Evolutionary conservation across 2,888 invertebrate species (phyloP).

Genomic region (Melanchra persicariae): DNA sequence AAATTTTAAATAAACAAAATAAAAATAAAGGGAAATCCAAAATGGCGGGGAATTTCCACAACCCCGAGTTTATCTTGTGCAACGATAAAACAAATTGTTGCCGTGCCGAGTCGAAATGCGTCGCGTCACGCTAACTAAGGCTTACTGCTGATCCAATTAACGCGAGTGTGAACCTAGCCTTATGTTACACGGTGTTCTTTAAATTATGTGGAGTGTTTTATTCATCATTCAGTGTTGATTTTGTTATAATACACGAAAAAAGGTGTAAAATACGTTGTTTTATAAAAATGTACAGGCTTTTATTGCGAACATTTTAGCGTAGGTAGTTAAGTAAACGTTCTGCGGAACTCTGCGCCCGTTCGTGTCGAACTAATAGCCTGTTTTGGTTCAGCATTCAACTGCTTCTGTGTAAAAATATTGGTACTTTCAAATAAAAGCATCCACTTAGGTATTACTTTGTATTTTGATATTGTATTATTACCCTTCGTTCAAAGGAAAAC

Average conservation of each 20-base stretch:
- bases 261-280: not conserved
- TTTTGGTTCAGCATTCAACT: not conserved
- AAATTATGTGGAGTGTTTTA: constrained; percentile 21
- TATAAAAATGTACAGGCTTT: not conserved
- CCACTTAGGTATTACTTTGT: too few species aligned
- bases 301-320: constrained; percentile 1
- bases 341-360: not conserved
- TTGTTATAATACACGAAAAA: not conserved
- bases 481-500: too few species aligned
- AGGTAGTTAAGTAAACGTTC: not conserved
- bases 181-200: constrained; percentile 26
- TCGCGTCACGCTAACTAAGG: constrained; percentile 76
- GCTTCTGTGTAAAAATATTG: not conserved
- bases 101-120: constrained; percentile 72
- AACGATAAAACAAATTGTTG: constrained; percentile 84
- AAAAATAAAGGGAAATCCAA: constrained; percentile 63
- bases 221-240: constrained; percentile 16
- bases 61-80: constrained; percentile 75
- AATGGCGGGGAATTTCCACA: constrained; percentile 75
- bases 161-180: constrained; percentile 57
- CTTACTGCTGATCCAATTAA: constrained; percentile 70
- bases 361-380: not conserved
- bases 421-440: too few species aligned
- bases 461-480: too few species aligned
- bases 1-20: constrained; percentile 53